phyloP scores from a whole-genome alignment of 2,888 invertebrate species.

The Pammene fasciana region DNA sequence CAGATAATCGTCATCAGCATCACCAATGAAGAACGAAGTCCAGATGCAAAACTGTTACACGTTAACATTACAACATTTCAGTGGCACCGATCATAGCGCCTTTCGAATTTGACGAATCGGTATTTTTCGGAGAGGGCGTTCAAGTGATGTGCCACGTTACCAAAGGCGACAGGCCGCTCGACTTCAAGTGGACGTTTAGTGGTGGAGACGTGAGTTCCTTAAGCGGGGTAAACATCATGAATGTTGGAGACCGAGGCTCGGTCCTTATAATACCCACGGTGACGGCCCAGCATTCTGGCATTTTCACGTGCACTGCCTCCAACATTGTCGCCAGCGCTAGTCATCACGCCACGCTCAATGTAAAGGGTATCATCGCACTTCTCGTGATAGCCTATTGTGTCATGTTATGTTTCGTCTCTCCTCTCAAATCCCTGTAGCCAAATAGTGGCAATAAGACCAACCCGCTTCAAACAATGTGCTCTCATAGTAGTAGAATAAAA shows the following conservation, averaged over 20 bases:
- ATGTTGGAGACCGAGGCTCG: constrained; percentile 86
- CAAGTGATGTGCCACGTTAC: constrained; percentile 84
- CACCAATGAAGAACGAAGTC: constrained; percentile 14
- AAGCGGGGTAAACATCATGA: constrained; percentile 85
- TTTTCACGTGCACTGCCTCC: constrained; percentile 86
- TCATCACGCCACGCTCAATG: constrained; percentile 84
- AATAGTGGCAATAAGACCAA: not conserved
- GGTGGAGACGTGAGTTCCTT: constrained; percentile 82
- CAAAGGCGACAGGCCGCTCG: constrained; percentile 88
- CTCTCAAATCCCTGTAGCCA: constrained; percentile 2
- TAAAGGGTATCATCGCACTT: constrained; percentile 83
- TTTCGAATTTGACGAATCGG: constrained; percentile 84
- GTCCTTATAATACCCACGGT: constrained; percentile 87
- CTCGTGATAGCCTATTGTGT: constrained; percentile 33
- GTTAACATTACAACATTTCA: constrained; percentile 63
- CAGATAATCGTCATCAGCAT: constrained; percentile 5
- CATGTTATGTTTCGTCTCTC: constrained; percentile 17
- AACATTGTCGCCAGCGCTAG: constrained; percentile 85
- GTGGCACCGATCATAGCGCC: constrained; percentile 84
- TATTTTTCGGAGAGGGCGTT: constrained; percentile 83
- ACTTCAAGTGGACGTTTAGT: constrained; percentile 90
- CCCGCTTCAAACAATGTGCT: constrained; percentile 12
- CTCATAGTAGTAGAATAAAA: not conserved
- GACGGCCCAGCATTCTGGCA: constrained; percentile 86
- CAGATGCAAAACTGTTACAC: not conserved